Conservation (phyloP, 2,888 invertebrate genomes). For the Crepidodera aurea region DNA sequence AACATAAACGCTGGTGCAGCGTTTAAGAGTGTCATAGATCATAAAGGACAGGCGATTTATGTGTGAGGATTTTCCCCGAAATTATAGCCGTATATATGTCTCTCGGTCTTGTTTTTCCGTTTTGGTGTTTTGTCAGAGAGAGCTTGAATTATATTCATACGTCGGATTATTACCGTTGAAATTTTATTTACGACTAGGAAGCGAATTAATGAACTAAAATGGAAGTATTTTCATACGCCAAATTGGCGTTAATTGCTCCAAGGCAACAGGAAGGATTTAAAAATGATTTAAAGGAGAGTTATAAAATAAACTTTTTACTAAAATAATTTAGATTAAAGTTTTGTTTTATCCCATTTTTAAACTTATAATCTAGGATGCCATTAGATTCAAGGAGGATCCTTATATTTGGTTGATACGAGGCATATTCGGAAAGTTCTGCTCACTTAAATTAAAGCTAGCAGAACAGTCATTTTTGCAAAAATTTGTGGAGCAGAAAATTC, state of each 20-base stretch:
- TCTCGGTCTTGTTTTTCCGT: slow-evolving; percentile 20
- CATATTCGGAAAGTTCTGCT: too few species aligned
- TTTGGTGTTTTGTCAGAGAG: slow-evolving; percentile 18
- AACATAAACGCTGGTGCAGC: slow-evolving; percentile 16
- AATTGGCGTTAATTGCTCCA: slow-evolving; percentile 2
- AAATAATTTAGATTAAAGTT: too few species aligned
- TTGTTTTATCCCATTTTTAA: too few species aligned
- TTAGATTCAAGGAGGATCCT: too few species aligned
- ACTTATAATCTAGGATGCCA: too few species aligned
- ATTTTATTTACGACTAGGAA: slow-evolving; percentile 14
- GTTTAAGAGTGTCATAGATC: slow-evolving; percentile 25
- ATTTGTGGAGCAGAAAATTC: too few species aligned
- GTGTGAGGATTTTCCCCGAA: slow-evolving; percentile 20
- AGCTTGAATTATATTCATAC: slow-evolving; percentile 27
- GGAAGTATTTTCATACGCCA: not conserved
- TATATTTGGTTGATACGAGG: too few species aligned
- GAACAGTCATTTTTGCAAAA: too few species aligned
- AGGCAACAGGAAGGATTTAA: not conserved
- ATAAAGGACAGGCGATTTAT: slow-evolving; percentile 25
- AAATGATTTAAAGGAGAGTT: not conserved
- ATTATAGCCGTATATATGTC: slow-evolving; percentile 25
- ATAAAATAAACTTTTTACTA: too few species aligned
- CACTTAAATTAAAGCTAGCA: too few species aligned
- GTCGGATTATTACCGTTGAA: slow-evolving; percentile 18
- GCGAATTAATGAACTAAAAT: slow-evolving; percentile 13